A percentile compares a stretch with the other conserved stretches of the same genome.
Evolutionary conservation across 1,140 invertebrate genomes (phyloP).

Genomic region (Zaprionus ornatus): DNA sequence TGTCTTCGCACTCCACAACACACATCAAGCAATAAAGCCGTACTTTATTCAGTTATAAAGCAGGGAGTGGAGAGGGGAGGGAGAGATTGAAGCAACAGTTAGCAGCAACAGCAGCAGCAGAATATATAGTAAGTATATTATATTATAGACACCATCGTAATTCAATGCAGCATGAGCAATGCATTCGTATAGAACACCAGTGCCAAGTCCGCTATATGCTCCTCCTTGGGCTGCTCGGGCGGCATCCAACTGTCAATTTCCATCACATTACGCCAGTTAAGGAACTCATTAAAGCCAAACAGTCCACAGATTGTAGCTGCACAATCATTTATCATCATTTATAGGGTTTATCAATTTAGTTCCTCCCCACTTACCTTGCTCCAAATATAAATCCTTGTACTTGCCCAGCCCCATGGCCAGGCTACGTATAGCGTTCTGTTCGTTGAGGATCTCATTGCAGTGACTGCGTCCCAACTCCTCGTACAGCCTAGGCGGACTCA

Average conservation of each 20-base stretch:
- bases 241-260: slow-evolving; percentile 68
- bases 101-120: slow-evolving; percentile 12
- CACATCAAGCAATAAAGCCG: slow-evolving; percentile 64
- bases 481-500: slow-evolving; percentile 56
- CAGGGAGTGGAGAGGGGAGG: neutral
- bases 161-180: slow-evolving; percentile 64
- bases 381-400: slow-evolving; percentile 73
- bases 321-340: slow-evolving; percentile 33
- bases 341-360: neutral
- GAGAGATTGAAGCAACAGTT: slow-evolving; percentile 31
- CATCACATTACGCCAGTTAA: slow-evolving; percentile 75
- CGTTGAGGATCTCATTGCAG: slow-evolving; percentile 66
- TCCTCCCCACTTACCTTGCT: slow-evolving; percentile 59
- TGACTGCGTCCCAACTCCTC: slow-evolving; percentile 59
- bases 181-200: slow-evolving; percentile 71
- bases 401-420: slow-evolving; percentile 59
- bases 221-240: slow-evolving; percentile 26
- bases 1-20: slow-evolving; percentile 13
- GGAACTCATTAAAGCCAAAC: slow-evolving; percentile 73
- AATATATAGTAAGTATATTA: neutral
- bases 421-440: slow-evolving; percentile 71
- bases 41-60: slow-evolving; percentile 66
- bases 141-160: neutral
- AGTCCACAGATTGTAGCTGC: slow-evolving; percentile 72
- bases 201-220: slow-evolving; percentile 70